Evolutionary conservation across 1,140 invertebrate genomes (phyloP), one percentile per base, ranked within the genome.

Genomic region (Drosophila aff.): DNA sequence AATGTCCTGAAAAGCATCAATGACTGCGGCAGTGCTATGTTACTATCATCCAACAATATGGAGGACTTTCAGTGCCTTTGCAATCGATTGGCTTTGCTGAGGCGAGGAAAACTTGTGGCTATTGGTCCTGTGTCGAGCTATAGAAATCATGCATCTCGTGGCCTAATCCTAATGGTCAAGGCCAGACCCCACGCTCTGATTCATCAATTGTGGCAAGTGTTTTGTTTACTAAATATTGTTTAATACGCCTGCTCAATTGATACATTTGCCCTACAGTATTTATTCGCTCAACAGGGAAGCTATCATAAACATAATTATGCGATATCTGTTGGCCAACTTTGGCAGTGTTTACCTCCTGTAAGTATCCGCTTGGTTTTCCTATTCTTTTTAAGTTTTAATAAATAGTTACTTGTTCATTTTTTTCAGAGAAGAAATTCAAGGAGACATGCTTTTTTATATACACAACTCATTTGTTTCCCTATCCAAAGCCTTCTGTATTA

Each of bases 41-140:
- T 71, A 8, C 11, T 71, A 4, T 71, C 67, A 18, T 64, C 60
- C 10, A 65, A 71, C 23, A 71, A 71, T 38, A 57, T 65, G 0
- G 68, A 65, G 18, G 61, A 71, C 23, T 66, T 72, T 47, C 68
- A 72, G 33, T n/a, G 16, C 6, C 50, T 72, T 2, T 66, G 62
- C 49, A 72, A 52, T 40, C 61, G 50, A 31, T 40, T 72, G 50
- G 68, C 50, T 15, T 18, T 65, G 41, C 15, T 72, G 1, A 65
- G 23, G 6, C 41, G 62, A 5, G 68, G 68, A n/a, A 65, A 72
- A 49, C 15, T 72, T 0, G 15, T 40, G 21, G 26, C 11, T 2
- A 53, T 65, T n/a, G 61, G 61, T 10, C 28, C 61, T 9, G 33
- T 65, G 11, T 50, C 63, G 15, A 65, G 49, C n/a, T 71, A 53